Base-by-base conservation (phyloP, 1,140 invertebrate species). In the Drosophila insularis region DNA sequence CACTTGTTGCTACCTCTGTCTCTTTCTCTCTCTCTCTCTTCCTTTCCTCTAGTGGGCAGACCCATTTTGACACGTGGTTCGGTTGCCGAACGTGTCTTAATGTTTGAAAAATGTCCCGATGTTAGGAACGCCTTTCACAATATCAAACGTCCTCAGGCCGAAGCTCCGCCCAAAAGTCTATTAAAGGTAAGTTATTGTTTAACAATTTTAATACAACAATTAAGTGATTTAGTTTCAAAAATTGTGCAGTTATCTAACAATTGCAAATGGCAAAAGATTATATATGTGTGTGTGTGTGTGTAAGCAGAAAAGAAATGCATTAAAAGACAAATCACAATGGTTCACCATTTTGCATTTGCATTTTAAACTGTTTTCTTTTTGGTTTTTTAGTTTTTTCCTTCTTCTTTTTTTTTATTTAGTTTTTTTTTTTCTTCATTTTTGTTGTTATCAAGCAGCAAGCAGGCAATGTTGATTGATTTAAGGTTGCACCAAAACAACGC, bases 41-140 rank as follows among this genome's bases (percentile, higher is more conserved):
- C 21, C 43, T 74, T 39, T 63, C 63, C 66, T 81, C 94, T 95
- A 92, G 96, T 96, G 0, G 95, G 97, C n/a, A 93, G 96, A 64
- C 97, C 97, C 2, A 97, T 98, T 90, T 93, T 98, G 11, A 97
- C 97, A 2, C 93, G 97, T 70, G 97, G 97, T 4, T 98, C 97
- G 1, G 97, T 98, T 0, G 97, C 97, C 2, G 97, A 98, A 87
- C 93, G 97, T 32, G 97, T 98, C 32, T 93, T 98, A 59, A 97
- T 98, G 81, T 98, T 98, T 90, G 97, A 98, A 91, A 95, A 97
- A 90, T 97, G 97, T 89, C 97, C 97, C 1, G 96, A 96, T 82
- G 90, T 82, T 55, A 76, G 86, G 37, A 90, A 82, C 60, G 64
- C 84, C 50, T 91, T 91, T 66, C 75, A 87, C 21, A 87, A 91